phyloP scores from a whole-genome alignment of 2,113 vertebrate genomes.

The Eolophus roseicapilla region DNA sequence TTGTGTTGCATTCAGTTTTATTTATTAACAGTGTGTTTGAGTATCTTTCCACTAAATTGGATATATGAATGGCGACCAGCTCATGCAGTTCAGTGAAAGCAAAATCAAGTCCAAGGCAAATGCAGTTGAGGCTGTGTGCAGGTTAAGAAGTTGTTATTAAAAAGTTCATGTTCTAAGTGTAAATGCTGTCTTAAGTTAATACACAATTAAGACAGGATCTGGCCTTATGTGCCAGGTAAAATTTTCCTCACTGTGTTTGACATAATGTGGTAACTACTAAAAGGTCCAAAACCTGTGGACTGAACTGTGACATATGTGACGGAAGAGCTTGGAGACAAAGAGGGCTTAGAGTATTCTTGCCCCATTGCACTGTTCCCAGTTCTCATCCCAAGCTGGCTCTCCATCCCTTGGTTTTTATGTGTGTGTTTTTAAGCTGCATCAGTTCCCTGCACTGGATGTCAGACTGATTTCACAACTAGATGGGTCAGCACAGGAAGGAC shows the following conservation, averaged over 20 bases:
- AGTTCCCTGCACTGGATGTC: neutral
- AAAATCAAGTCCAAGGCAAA: neutral
- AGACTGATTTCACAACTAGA: neutral
- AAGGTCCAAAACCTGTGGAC: neutral
- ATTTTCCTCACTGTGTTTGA: neutral
- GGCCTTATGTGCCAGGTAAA: neutral
- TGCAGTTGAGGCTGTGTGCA: neutral
- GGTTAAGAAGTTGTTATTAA: neutral
- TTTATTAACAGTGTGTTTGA: neutral
- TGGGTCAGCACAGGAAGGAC: neutral
- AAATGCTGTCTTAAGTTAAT: neutral
- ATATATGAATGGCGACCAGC: too few species aligned
- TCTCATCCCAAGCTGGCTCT: neutral
- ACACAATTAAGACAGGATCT: neutral
- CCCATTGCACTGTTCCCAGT: neutral
- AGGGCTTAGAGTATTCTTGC: neutral
- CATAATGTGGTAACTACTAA: neutral
- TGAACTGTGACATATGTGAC: neutral
- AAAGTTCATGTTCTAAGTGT: neutral
- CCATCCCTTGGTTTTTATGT: neutral
- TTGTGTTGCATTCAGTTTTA: neutral
- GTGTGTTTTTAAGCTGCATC: neutral
- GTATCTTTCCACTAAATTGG: neutral
- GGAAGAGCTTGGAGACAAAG: neutral
- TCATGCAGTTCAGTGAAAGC: neutral